Percentiles rank a stretch among this genome's conserved stretches.
These are phyloP conservation scores for Cyprinodon brontotheroides DNA, from an alignment of 2,113 vertebrate genomes.

Conservation along the genomic window DNA sequence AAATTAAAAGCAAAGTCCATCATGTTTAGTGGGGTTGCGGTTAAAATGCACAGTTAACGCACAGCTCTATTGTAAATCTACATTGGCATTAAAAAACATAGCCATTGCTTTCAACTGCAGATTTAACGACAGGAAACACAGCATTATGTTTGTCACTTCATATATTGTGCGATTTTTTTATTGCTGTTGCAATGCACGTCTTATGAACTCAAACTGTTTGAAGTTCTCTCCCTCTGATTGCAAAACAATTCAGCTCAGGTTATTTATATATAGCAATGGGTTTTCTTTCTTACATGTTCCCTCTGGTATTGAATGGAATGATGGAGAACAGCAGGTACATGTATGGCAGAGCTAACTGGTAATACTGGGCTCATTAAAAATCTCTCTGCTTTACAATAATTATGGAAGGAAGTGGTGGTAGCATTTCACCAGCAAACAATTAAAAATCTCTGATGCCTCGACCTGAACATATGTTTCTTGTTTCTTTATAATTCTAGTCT, in stretches of 20 bases:
- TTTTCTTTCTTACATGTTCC: not conserved
- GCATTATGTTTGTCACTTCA: not conserved
- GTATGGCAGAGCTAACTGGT: not conserved
- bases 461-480: no score
- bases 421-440: not conserved
- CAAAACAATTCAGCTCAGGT: no score
- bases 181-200: not conserved
- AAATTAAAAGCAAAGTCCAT: no score
- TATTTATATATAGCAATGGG: no score
- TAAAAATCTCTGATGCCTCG: not conserved
- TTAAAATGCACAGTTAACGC: no score
- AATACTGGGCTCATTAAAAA: not conserved
- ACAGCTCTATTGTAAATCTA: no score
- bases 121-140: no score
- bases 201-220: not conserved
- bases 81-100: no score
- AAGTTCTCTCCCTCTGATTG: not conserved
- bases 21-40: no score
- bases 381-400: not conserved
- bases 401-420: not conserved
- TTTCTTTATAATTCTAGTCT: no score
- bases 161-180: not conserved
- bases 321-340: not conserved
- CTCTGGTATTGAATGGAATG: not conserved
- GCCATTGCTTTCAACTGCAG: no score